Conservation (phyloP, 2,113 vertebrate genomes). For the Prinia subflava region DNA sequence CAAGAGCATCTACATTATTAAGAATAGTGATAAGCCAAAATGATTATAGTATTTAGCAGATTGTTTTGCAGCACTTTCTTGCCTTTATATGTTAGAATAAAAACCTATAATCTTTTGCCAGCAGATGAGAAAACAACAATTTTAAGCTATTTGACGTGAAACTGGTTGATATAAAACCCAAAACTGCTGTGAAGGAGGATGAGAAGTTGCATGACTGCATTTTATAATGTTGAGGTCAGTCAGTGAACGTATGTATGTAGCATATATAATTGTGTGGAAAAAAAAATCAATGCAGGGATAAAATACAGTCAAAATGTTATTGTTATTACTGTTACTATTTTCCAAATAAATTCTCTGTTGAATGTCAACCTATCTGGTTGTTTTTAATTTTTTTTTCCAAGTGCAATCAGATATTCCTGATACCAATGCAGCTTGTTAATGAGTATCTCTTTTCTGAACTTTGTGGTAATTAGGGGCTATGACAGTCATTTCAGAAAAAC, state of each 20-base stretch:
- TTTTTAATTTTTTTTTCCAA: background rate
- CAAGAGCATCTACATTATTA: background rate
- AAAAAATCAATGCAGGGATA: background rate
- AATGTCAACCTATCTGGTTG: background rate
- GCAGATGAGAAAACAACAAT: background rate
- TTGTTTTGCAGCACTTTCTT: background rate
- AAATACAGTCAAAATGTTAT: background rate
- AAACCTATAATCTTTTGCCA: background rate
- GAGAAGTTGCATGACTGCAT: background rate
- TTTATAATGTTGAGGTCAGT: background rate
- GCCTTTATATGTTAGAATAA: background rate
- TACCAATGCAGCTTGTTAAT: background rate
- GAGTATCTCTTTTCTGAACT: background rate
- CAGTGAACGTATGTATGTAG: background rate
- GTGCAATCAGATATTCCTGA: background rate
- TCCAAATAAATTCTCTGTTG: background rate
- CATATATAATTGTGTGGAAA: background rate
- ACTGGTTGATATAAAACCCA: background rate
- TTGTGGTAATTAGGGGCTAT: background rate
- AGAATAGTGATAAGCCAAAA: background rate
- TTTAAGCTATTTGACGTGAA: background rate
- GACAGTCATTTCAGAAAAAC: background rate
- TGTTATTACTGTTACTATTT: background rate
- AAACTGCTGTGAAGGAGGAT: background rate
- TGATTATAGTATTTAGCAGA: conserved; percentile 21